These are phyloP conservation scores for Petrolisthes cinctipes DNA, from an alignment of 2,888 invertebrate genomes.

Conservation along the genomic window DNA sequence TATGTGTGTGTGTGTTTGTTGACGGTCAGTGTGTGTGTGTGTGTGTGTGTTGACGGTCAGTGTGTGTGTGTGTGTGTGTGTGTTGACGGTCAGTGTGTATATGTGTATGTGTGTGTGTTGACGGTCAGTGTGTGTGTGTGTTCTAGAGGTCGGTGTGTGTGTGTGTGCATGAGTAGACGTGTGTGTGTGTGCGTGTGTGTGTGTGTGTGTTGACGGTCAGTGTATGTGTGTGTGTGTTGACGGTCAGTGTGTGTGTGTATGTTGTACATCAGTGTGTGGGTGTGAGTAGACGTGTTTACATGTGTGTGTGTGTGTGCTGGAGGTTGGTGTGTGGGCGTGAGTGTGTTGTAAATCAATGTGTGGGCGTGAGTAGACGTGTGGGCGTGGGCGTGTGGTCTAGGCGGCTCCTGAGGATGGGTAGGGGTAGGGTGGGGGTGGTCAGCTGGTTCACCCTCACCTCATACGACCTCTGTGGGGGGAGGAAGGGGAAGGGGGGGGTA, in stretches of 20 bases:
- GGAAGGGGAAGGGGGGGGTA: neutral
- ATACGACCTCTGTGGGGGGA: slow-evolving; percentile 12
- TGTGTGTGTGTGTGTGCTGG: neutral
- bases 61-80: too few relatives aligned
- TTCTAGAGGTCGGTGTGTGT: too few relatives aligned
- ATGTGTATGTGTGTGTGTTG: neutral
- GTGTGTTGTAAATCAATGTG: neutral
- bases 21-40: neutral
- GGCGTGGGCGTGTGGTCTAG: slow-evolving; percentile 43
- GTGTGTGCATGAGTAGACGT: too few relatives aligned
- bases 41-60: too few relatives aligned
- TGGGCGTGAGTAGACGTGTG: slow-evolving; percentile 15
- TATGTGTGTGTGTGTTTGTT: neutral
- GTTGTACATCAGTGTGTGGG: too few relatives aligned
- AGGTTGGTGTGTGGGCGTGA: neutral
- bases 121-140: neutral
- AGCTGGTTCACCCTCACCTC: slow-evolving; percentile 7
- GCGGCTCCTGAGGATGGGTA: slow-evolving; percentile 37
- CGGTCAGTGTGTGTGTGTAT: neutral
- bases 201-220: neutral
- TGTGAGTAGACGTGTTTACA: too few relatives aligned
- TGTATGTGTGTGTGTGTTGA: neutral
- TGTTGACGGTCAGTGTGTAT: too few relatives aligned
- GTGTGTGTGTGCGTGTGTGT: too few relatives aligned
- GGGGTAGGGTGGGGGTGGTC: neutral